These are phyloP conservation scores for Syndactyla subalaris DNA, from an alignment of 2,797 vertebrate species.

Conservation along the genomic window DNA sequence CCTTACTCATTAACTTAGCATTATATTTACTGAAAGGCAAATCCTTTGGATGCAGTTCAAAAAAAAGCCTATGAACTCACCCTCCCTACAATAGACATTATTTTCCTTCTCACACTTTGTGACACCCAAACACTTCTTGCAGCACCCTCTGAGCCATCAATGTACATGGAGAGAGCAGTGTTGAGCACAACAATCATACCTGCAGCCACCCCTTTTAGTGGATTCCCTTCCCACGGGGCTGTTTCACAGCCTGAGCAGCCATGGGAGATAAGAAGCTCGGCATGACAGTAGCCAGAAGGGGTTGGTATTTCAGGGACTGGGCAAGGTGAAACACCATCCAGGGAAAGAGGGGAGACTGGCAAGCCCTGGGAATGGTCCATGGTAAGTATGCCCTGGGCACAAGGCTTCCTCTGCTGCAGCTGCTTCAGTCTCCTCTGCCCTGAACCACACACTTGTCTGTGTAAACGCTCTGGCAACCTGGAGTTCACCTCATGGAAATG, in stretches of 20 bases:
- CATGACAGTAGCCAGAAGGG: neutral
- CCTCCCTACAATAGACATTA: neutral
- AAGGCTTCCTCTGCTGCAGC: neutral
- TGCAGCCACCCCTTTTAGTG: neutral
- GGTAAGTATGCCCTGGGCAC: neutral
- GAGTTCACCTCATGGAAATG: neutral
- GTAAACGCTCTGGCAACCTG: neutral
- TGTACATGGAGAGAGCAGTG: accelerated
- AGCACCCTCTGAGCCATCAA: neutral
- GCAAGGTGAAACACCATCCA: neutral
- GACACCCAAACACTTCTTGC: neutral
- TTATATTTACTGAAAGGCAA: conserved; percentile 33
- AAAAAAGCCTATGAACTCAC: neutral
- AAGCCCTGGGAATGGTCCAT: neutral
- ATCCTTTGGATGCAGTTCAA: neutral
- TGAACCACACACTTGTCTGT: neutral
- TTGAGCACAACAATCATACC: neutral
- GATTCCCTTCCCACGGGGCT: neutral
- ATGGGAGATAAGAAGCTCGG: neutral
- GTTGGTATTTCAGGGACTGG: accelerated
- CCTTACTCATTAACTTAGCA: conserved; percentile 37
- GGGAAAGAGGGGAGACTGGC: neutral
- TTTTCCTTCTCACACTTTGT: neutral
- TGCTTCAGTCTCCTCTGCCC: neutral
- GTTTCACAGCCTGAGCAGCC: neutral